Evolutionary conservation across 53 echinoderm and acorn worm species (phyloP).

Genomic region (Temnopleurus reevesii): DNA sequence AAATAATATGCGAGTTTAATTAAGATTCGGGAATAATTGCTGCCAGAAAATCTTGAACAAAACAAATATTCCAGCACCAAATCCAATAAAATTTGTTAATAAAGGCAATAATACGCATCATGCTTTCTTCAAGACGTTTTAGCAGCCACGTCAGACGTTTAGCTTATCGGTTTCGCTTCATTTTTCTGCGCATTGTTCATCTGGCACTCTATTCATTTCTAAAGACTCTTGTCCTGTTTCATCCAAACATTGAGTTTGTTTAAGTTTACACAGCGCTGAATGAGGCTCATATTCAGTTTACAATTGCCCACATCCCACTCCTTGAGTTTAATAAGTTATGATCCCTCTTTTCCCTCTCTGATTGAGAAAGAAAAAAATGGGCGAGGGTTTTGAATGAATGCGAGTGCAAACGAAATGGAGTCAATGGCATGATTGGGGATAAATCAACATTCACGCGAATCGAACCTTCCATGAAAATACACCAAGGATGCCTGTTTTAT

Average conservation of each 20-base stretch:
- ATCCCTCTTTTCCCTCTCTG: not conserved
- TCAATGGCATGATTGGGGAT: not conserved
- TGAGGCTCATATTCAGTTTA: constrained; percentile 15
- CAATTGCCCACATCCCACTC: constrained; percentile 39
- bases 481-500: constrained; percentile 3
- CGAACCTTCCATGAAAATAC: not conserved
- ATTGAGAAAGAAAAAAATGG: not conserved
- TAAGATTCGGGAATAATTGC: not conserved
- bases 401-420: not conserved
- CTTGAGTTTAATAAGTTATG: constrained; percentile 44
- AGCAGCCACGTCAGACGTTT: not conserved
- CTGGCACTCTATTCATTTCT: constrained; percentile 20
- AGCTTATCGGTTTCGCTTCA: constrained; percentile 1
- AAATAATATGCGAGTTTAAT: not conserved
- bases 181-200: not conserved
- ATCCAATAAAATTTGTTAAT: constrained; percentile 12
- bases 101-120: not conserved
- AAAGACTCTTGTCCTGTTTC: not conserved
- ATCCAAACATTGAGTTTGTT: constrained; percentile 42
- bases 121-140: not conserved
- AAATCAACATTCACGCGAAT: constrained; percentile 18
- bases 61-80: not conserved
- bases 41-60: not conserved
- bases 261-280: constrained; percentile 38
- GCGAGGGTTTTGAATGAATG: not conserved